A percentile compares a stretch with the other conserved stretches of the same genome.
phyloP scores from a whole-genome alignment of 37 sponge, comb jelly and placozoan genomes.

The Hormiphora californensis region DNA sequence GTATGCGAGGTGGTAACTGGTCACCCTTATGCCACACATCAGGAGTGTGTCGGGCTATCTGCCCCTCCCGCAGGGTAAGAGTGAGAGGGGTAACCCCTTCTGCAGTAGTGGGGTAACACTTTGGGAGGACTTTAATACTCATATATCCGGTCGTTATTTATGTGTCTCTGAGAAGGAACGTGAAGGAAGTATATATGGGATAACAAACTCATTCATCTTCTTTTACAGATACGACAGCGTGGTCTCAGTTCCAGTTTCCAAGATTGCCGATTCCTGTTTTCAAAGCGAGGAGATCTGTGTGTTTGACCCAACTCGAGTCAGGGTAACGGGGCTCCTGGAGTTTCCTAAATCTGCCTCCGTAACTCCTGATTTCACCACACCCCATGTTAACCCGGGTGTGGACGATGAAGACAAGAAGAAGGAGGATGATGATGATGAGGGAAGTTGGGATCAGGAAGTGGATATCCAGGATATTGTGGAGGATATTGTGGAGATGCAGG shows the following conservation, averaged over 20 bases:
- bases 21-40: background rate
- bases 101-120: no score
- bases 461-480: background rate
- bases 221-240: background rate
- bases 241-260: background rate
- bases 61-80: constrained; percentile 35
- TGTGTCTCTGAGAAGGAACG: no score
- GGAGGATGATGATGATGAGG: background rate
- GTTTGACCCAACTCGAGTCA: background rate
- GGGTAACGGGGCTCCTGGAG: constrained; percentile 26
- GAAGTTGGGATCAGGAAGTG: background rate
- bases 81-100: no score
- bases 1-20: constrained; percentile 34
- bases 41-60: background rate
- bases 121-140: no score
- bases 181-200: no score
- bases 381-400: no score
- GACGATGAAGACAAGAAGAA: background rate
- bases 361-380: no score
- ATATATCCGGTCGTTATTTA: no score
- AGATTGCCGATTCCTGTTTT: background rate
- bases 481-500: background rate
- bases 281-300: constrained; percentile 12
- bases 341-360: no score
- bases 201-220: no score